Conservation (phyloP, 2,888 invertebrate species). For the Eupithecia vulgata region DNA sequence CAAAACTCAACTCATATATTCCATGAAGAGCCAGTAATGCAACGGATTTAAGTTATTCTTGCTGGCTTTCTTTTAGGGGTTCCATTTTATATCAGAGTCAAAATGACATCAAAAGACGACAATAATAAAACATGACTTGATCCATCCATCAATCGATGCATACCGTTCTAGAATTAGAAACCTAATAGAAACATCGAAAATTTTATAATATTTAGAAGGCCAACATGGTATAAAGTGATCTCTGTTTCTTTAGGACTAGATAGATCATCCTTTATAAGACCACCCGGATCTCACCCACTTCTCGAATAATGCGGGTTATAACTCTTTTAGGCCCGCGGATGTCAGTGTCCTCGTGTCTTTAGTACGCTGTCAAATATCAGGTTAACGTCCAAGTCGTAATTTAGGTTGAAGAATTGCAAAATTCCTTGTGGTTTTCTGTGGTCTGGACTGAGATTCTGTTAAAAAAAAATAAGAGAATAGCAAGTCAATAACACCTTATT, state of each 20-base stretch:
- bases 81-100: not conserved
- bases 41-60: not conserved
- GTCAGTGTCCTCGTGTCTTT: constrained; percentile 13
- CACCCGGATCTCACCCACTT: constrained; percentile 20
- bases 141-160: not conserved
- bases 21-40: not conserved
- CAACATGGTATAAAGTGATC: not conserved
- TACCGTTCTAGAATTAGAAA: not conserved
- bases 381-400: not conserved
- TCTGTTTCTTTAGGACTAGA: constrained; percentile 28
- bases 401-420: constrained; percentile 9
- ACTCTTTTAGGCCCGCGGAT: constrained; percentile 16
- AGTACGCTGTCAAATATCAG: constrained; percentile 8
- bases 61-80: not conserved
- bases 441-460: too few relatives aligned
- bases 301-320: constrained; percentile 25
- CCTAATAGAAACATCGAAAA: not conserved
- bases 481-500: too few relatives aligned
- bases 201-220: not conserved
- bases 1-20: not conserved
- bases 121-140: not conserved
- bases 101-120: not conserved
- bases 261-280: constrained; percentile 20
- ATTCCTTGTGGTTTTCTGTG: not conserved
- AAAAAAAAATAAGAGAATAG: too few relatives aligned